These are phyloP conservation scores for Chrysomela aeneicollis DNA, from an alignment of 2,888 invertebrate species.

Conservation along the genomic window DNA sequence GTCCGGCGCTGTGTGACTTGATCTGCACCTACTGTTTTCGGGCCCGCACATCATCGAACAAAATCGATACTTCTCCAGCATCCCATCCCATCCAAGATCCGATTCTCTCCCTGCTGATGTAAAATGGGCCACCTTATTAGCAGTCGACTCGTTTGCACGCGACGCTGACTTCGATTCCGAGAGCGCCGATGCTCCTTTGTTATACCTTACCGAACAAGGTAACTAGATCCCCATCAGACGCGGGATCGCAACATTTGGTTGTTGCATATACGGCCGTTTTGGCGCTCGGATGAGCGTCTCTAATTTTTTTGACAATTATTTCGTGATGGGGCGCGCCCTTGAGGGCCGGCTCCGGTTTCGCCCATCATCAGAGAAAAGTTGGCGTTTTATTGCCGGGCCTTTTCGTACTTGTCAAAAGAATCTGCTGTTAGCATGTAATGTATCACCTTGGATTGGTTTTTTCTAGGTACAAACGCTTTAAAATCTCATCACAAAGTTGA, in stretches of 20 bases:
- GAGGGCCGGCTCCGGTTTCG: neutral
- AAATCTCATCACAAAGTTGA: too few relatives aligned
- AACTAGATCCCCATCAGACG: conserved; percentile 17
- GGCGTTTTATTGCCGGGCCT: neutral
- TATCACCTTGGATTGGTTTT: too few relatives aligned
- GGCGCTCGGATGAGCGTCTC: neutral
- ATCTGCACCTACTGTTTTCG: too few relatives aligned
- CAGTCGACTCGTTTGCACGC: conserved; percentile 56
- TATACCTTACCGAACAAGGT: conserved; percentile 50
- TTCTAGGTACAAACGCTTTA: too few relatives aligned
- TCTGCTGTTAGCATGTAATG: too few relatives aligned
- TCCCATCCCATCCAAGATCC: conserved; percentile 56
- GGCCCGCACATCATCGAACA: conserved; percentile 34
- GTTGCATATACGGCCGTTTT: neutral
- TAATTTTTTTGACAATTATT: conserved; percentile 7
- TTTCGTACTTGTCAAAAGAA: too few relatives aligned
- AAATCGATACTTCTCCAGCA: conserved; percentile 54
- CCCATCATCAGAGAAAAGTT: neutral
- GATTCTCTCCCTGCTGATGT: conserved; percentile 58
- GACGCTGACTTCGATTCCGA: conserved; percentile 53
- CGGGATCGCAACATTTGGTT: conserved; percentile 32
- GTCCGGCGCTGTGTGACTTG: too few relatives aligned
- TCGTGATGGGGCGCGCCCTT: neutral
- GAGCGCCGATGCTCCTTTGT: conserved; percentile 54
- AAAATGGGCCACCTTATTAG: conserved; percentile 60